phyloP scores from a whole-genome alignment of 2,113 vertebrate species.

The Mus musculus region DNA sequence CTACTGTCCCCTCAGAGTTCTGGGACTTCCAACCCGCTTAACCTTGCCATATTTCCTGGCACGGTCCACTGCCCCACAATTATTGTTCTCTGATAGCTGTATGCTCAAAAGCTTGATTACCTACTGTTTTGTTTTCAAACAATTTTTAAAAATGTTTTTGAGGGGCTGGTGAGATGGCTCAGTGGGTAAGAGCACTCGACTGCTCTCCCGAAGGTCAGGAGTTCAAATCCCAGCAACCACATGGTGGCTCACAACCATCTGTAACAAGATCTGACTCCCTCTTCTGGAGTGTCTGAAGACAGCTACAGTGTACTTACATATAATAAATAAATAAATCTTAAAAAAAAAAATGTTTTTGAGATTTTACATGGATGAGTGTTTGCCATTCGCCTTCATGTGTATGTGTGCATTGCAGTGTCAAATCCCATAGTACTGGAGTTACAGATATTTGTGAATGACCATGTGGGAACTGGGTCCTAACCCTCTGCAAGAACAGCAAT shows the following conservation, averaged over 20 bases:
- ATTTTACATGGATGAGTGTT: background rate
- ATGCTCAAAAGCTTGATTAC: background rate
- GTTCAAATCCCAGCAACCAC: too few species aligned
- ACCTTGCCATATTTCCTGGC: too few species aligned
- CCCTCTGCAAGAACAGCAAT: background rate
- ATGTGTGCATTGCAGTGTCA: background rate
- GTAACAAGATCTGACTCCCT: too few species aligned
- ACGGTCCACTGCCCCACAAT: background rate
- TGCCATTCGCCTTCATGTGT: background rate
- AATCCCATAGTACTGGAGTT: background rate
- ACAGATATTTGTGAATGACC: background rate
- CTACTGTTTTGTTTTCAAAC: background rate
- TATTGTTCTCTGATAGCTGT: background rate
- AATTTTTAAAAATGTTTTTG: background rate
- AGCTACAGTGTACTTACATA: too few species aligned
- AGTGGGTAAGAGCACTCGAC: too few species aligned
- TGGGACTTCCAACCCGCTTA: too few species aligned
- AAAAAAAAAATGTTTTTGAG: background rate
- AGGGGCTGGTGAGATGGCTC: too few species aligned
- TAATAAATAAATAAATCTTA: too few species aligned
- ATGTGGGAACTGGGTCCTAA: background rate
- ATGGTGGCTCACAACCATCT: too few species aligned
- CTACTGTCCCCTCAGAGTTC: too few species aligned
- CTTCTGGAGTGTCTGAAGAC: too few species aligned
- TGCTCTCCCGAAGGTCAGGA: too few species aligned